These are phyloP conservation scores for Eupithecia pulchellata DNA, from an alignment of 2,888 invertebrate species.

Conservation along the genomic window DNA sequence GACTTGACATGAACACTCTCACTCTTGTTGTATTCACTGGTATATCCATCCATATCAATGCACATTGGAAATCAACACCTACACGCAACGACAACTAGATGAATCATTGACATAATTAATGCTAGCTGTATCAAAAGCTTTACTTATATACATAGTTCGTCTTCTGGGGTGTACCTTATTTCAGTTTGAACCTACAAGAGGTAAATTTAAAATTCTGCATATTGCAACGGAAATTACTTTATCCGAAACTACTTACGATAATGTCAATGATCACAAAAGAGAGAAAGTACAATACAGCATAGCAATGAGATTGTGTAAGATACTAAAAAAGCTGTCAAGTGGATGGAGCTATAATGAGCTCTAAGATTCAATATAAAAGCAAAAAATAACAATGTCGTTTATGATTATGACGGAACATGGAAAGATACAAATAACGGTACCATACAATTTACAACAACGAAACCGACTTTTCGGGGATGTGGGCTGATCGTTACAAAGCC, in stretches of 20 bases:
- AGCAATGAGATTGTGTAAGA: slow-evolving; percentile 49
- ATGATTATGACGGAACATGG: slow-evolving; percentile 46
- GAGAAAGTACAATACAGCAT: slow-evolving; percentile 52
- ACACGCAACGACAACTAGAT: slow-evolving; percentile 14
- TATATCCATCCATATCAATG: slow-evolving; percentile 34
- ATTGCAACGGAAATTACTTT: slow-evolving; percentile 27
- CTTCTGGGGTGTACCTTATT: background rate
- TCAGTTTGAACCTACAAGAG: background rate
- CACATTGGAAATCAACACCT: slow-evolving; percentile 28
- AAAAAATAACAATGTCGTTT: slow-evolving; percentile 56
- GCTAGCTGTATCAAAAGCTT: slow-evolving; percentile 21
- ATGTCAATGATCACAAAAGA: slow-evolving; percentile 44
- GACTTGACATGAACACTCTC: slow-evolving; percentile 66
- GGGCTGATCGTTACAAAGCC: slow-evolving; percentile 7
- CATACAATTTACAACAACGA: slow-evolving; percentile 46
- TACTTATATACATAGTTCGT: background rate
- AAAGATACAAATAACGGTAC: slow-evolving; percentile 57
- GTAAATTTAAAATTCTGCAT: slow-evolving; percentile 28
- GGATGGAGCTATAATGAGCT: slow-evolving; percentile 43
- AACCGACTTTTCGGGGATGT: slow-evolving; percentile 45
- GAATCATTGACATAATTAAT: slow-evolving; percentile 12
- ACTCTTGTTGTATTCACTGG: slow-evolving; percentile 52
- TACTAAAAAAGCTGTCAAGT: slow-evolving; percentile 45
- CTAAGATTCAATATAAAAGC: slow-evolving; percentile 49
- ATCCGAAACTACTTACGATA: slow-evolving; percentile 33